Base-by-base conservation (phyloP, 2,113 vertebrate species). In the Malurus melanocephalus region DNA sequence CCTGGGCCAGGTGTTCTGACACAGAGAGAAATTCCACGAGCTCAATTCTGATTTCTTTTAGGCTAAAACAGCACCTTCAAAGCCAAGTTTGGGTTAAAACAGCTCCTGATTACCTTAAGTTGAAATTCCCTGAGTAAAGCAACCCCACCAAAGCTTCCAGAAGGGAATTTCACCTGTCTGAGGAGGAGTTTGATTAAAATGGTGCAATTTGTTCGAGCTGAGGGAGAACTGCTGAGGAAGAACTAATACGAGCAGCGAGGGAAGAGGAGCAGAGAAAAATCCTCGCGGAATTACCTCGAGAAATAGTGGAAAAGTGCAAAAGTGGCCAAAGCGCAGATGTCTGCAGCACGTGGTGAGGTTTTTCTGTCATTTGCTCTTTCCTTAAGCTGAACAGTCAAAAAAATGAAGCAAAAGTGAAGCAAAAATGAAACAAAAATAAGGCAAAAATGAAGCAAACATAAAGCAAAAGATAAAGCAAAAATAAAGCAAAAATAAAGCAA, bases 201-300 rank as follows among this genome's bases (percentile, higher is more conserved):
- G 8, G 28, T 66, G 78, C 32, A 53, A 86, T 77, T 80, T 87
- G 77, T 80, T 93, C 78, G 77, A 73, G 88, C 42, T 92, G 84
- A 83, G 90, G 76, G 83, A 85, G 64, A 68, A 56, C 68, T 60
- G 65, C 76, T 92, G 80, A 82, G 28, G 84, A 43, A 83, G 77
- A 92, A 86, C 87, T 85, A 80, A 88, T 73, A 33, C 5, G 46
- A 86, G 56, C 46, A 68, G 90, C 3, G 7, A 80, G 51, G 60
- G 78, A 88, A 83, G 59, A 85, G 65, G 48, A 87, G 66, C 7
- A 27, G 71, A 83, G n/a, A 64, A 46, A 87, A 94, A 77, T 24
- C 59, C 81, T 64, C 74, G 6, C 11, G 19, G 87, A 90, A 72
- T 48, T 68, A 85, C 80, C 68, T 88, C 69, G 43, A 72, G 73